A percentile compares a stretch with the other conserved stretches of the same genome.
Conservation (phyloP, 2,797 vertebrate species). For the Mastacembelus armatus region DNA sequence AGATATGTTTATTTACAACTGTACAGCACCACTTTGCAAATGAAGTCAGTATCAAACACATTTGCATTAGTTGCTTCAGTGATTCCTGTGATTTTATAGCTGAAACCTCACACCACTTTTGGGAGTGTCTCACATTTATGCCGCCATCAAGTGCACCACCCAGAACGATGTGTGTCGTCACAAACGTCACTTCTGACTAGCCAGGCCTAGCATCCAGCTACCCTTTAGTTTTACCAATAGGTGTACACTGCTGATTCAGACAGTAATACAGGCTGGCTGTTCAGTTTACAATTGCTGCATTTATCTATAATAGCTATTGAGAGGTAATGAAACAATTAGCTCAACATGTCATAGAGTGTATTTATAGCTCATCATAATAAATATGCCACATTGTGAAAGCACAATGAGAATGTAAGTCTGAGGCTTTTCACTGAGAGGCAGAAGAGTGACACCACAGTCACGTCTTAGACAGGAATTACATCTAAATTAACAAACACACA, state of each 20-base stretch:
- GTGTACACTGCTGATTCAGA: slow-evolving; percentile 11
- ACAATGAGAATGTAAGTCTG: slow-evolving; percentile 25
- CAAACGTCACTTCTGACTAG: not conserved
- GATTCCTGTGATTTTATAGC: slow-evolving; percentile 19
- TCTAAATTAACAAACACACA: not conserved
- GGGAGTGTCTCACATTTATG: slow-evolving; percentile 10
- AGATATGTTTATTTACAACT: no score
- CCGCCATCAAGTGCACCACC: slow-evolving; percentile 1
- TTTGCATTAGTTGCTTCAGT: slow-evolving; percentile 6
- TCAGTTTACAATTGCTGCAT: slow-evolving; percentile 23
- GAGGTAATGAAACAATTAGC: slow-evolving; percentile 43
- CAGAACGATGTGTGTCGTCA: slow-evolving; percentile 15
- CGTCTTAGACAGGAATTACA: not conserved
- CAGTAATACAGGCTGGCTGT: slow-evolving; percentile 22
- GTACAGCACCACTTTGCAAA: no score
- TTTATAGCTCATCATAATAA: slow-evolving; percentile 40
- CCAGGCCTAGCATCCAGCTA: not conserved
- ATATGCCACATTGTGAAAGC: slow-evolving; percentile 20
- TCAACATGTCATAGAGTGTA: slow-evolving; percentile 18
- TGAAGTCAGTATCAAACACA: not conserved
- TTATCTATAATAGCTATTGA: slow-evolving; percentile 37
- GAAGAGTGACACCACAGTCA: not conserved
- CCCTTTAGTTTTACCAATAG: slow-evolving; percentile 19
- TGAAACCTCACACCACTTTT: slow-evolving; percentile 11
- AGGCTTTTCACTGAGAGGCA: not conserved